Conservation (phyloP, 2,888 invertebrate species). For the Emmelina monodactyla region DNA sequence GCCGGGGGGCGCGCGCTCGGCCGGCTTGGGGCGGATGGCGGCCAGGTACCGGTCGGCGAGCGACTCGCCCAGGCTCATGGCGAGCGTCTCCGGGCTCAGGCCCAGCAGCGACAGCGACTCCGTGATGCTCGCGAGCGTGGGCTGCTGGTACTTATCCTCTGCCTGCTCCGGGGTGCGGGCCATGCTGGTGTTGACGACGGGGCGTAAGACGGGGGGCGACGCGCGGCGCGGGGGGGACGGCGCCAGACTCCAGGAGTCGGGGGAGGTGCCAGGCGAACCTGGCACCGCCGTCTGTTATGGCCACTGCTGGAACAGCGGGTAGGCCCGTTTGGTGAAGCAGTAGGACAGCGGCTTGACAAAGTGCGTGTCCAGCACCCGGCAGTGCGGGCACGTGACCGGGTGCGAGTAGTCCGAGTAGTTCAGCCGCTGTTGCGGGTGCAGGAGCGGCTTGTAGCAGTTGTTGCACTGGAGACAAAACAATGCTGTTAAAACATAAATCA, state of each 20-base stretch:
- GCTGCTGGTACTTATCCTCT: constrained; percentile 28
- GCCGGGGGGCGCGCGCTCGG: constrained; percentile 26
- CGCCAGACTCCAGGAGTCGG: constrained; percentile 44
- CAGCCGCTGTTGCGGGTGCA: constrained; percentile 85
- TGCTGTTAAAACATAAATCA: too few species aligned
- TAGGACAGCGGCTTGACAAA: constrained; percentile 90
- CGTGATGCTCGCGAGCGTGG: constrained; percentile 45
- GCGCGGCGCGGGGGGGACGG: constrained; percentile 49
- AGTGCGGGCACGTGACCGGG: constrained; percentile 89
- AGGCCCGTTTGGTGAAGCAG: constrained; percentile 81
- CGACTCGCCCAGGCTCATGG: constrained; percentile 54
- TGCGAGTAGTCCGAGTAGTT: constrained; percentile 96
- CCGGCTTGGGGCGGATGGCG: constrained; percentile 44
- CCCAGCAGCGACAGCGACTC: constrained; percentile 53
- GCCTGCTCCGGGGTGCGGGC: constrained; percentile 32
- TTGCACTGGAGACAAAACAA: constrained; percentile 76
- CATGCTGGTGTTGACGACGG: constrained; percentile 62
- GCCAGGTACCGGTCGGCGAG: constrained; percentile 52
- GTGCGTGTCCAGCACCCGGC: constrained; percentile 89
- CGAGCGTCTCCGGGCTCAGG: constrained; percentile 47
- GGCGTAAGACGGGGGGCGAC: constrained; percentile 50
- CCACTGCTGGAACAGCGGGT: constrained; percentile 77
- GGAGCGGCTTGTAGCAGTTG: constrained; percentile 87
- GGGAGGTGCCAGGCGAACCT: constrained; percentile 65
- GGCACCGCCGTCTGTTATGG: constrained; percentile 86